Conservation (phyloP, 2,888 invertebrate species). For the Harpalus rubripes region DNA sequence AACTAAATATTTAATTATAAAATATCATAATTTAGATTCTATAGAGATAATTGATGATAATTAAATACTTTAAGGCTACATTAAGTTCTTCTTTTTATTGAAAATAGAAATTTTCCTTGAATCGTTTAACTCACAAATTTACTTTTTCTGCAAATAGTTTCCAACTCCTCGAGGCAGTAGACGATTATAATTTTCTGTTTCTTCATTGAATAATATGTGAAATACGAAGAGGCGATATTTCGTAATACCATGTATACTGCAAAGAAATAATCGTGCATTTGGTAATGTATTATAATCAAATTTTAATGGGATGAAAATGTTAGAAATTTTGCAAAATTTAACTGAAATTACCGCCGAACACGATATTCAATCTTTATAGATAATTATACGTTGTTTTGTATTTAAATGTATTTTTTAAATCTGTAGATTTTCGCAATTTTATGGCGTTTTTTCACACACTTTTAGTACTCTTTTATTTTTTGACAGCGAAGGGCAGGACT, state of each 20-base stretch:
- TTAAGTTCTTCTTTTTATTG: slow-evolving; percentile 3
- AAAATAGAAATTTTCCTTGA: slow-evolving; percentile 29
- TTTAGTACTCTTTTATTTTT: background rate
- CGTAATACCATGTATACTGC: slow-evolving; percentile 17
- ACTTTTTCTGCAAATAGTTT: slow-evolving; percentile 27
- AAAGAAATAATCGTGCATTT: slow-evolving; percentile 8
- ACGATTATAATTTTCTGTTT: slow-evolving; percentile 35
- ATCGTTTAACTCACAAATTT: slow-evolving; percentile 9
- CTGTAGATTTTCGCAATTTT: background rate
- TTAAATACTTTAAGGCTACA: slow-evolving; percentile 44
- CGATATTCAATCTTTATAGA: slow-evolving; percentile 21
- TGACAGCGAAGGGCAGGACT: background rate
- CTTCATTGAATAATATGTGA: slow-evolving; percentile 27
- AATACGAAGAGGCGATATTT: slow-evolving; percentile 17
- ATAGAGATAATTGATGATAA: slow-evolving; percentile 22
- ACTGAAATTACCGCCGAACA: slow-evolving; percentile 20
- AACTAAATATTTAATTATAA: slow-evolving; percentile 43
- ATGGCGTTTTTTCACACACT: background rate
- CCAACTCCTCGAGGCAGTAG: background rate
- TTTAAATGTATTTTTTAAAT: background rate
- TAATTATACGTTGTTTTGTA: slow-evolving; percentile 16
- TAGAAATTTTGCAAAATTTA: slow-evolving; percentile 33
- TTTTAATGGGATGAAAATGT: slow-evolving; percentile 33
- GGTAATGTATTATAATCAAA: slow-evolving; percentile 32
- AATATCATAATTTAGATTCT: slow-evolving; percentile 28